Evolutionary conservation across 1,140 invertebrate genomes (phyloP), one percentile per base, ranked within the genome.

Genomic region (Procambarus clarkii): DNA sequence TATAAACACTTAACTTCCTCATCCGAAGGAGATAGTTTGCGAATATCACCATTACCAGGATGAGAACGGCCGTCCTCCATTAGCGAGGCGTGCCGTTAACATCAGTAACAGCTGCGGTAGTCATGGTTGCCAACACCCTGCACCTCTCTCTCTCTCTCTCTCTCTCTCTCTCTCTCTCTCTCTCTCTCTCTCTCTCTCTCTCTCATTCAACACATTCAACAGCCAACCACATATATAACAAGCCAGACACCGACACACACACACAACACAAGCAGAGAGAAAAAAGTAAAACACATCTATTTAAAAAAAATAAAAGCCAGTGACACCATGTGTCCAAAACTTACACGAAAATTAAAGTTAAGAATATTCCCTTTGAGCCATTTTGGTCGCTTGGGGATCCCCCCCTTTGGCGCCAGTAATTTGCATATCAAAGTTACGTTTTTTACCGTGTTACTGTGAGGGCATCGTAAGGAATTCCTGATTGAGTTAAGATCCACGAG

Each of bases 381-480:
- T 48, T 24, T 8, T 24, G 45, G 45, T 86, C 74, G 44, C 83
- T 15, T 71, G 45, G 44, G 50, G 13, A 71, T 54, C 21, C 58
- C 48, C 45, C 34, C 69, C 69, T 46, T 7, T 18, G 71, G 46
- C 84, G 84, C 64, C 69, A 69, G 69, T 76, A 71, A 86, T 86
- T 86, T 86, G 84, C 84, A 86, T 86, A 71, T 86, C 84, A 86
- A 86, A 86, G 84, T 86, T 86, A 71, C 76, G 84, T 77, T 85
- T 86, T 34, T 86, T 86, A 86, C 77, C 77, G 76, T 50, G 84
- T 86, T 86, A 86, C 84, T 69, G 50, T 44, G 54, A 11, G 9
- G 84, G 71, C 84, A 34, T 76, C 71, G n/a, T 77, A 77, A 77
- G 84, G 77, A 86, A 86, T 86, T 86, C 54, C 69, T 48, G 84